Percentiles rank a stretch among this genome's conserved stretches.
phyloP scores from a whole-genome alignment of 2,888 invertebrate species.

The Lucinisca nassula region DNA sequence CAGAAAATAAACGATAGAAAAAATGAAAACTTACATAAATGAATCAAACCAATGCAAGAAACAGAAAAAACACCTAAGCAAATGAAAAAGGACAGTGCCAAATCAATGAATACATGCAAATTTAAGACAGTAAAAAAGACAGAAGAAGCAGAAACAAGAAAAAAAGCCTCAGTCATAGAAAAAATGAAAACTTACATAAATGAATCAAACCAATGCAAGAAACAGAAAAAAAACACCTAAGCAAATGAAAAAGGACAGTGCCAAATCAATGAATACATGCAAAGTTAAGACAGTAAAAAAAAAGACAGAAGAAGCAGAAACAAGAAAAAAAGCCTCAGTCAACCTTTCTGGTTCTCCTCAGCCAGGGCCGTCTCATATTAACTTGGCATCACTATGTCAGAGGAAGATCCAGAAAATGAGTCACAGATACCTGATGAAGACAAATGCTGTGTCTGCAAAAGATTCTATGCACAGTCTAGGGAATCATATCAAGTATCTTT shows the following conservation, averaged over 20 bases:
- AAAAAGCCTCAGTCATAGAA: too few relatives aligned
- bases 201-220: too few relatives aligned
- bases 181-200: too few relatives aligned
- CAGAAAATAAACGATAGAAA: slow-evolving; percentile 4
- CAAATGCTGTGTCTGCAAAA: not conserved
- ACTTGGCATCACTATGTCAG: not conserved
- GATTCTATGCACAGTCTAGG: not conserved
- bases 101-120: not conserved
- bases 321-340: not conserved
- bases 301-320: too few relatives aligned
- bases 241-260: too few relatives aligned
- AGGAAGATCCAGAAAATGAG: not conserved
- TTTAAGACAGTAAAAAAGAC: not conserved
- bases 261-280: too few relatives aligned
- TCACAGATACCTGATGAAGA: not conserved
- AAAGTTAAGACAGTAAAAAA: not conserved
- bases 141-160: not conserved
- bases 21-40: not conserved
- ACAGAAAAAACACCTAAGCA: not conserved
- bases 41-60: not conserved
- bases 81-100: not conserved
- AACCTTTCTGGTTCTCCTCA: not conserved
- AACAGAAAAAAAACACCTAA: too few relatives aligned
- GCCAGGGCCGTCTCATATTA: not conserved
- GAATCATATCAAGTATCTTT: not conserved